Percentiles rank a stretch among this genome's conserved stretches.
These are phyloP conservation scores for Galeruca laticollis DNA, from an alignment of 2,888 invertebrate genomes.

Conservation along the genomic window DNA sequence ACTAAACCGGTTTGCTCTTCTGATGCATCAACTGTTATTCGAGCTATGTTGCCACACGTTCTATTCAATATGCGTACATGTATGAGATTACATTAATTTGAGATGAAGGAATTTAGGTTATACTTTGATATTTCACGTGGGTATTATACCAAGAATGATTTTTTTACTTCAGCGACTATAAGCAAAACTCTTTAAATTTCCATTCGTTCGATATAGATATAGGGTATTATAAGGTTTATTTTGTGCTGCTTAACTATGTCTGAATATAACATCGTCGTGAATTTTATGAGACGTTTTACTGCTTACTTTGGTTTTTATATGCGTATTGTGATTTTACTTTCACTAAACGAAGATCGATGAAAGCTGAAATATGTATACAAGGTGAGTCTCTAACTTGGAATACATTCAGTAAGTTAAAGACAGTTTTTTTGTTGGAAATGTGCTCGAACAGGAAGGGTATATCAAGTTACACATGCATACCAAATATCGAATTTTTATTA, in stretches of 20 bases:
- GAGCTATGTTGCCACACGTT: constrained; percentile 40
- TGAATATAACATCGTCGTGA: background rate
- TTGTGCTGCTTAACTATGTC: background rate
- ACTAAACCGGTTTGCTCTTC: constrained; percentile 50
- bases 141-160: background rate
- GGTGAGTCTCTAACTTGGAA: too few relatives aligned
- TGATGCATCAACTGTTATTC: constrained; percentile 50
- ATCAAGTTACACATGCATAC: too few relatives aligned
- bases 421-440: too few relatives aligned
- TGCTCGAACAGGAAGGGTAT: too few relatives aligned
- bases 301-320: background rate
- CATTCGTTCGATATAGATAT: background rate
- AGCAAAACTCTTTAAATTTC: background rate
- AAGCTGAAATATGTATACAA: background rate
- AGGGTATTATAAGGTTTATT: background rate
- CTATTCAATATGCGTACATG: constrained; percentile 36
- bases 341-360: background rate
- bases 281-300: constrained; percentile 4
- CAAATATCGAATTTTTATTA: too few relatives aligned
- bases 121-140: constrained; percentile 6
- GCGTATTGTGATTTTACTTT: background rate
- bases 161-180: background rate
- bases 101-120: constrained; percentile 12
- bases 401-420: too few relatives aligned
- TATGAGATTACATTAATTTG: constrained; percentile 35